These are phyloP conservation scores for Crepidodera aurea DNA, from an alignment of 2,888 invertebrate species.

Conservation along the genomic window DNA sequence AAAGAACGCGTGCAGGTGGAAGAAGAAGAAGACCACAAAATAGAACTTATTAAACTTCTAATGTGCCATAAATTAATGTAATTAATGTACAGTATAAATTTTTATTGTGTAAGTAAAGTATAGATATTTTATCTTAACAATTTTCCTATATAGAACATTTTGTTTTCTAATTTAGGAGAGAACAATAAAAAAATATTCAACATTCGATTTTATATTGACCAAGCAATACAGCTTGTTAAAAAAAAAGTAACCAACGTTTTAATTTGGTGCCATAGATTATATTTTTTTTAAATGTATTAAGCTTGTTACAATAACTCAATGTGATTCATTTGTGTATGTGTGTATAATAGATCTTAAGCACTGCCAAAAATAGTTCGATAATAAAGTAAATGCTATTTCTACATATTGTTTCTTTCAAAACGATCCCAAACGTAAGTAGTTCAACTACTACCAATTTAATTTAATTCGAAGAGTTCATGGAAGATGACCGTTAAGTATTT, in stretches of 20 bases:
- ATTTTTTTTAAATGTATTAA: slow-evolving; percentile 10
- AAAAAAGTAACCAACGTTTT: slow-evolving; percentile 18
- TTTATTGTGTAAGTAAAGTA: slow-evolving; percentile 9
- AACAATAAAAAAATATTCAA: not conserved
- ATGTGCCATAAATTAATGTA: slow-evolving; percentile 23
- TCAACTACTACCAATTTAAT: too few species aligned
- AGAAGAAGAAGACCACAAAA: slow-evolving; percentile 27
- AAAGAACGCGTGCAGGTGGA: slow-evolving; percentile 1
- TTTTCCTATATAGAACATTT: not conserved
- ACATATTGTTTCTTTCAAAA: too few species aligned
- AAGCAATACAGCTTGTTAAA: slow-evolving; percentile 10
- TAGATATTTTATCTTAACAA: slow-evolving; percentile 14
- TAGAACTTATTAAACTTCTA: not conserved
- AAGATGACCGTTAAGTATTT: too few species aligned
- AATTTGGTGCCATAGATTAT: slow-evolving; percentile 27
- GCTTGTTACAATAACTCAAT: slow-evolving; percentile 30
- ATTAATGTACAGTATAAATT: slow-evolving; percentile 32
- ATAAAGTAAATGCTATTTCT: slow-evolving; percentile 24
- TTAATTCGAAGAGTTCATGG: too few species aligned
- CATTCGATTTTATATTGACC: not conserved
- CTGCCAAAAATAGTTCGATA: slow-evolving; percentile 35
- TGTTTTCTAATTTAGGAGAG: not conserved
- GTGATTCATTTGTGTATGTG: slow-evolving; percentile 35
- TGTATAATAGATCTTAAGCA: slow-evolving; percentile 34
- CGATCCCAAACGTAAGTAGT: too few species aligned